A percentile compares a stretch with the other conserved stretches of the same genome.
Conservation (phyloP, 2,113 vertebrate species). For the Microcebus tavaratra region DNA sequence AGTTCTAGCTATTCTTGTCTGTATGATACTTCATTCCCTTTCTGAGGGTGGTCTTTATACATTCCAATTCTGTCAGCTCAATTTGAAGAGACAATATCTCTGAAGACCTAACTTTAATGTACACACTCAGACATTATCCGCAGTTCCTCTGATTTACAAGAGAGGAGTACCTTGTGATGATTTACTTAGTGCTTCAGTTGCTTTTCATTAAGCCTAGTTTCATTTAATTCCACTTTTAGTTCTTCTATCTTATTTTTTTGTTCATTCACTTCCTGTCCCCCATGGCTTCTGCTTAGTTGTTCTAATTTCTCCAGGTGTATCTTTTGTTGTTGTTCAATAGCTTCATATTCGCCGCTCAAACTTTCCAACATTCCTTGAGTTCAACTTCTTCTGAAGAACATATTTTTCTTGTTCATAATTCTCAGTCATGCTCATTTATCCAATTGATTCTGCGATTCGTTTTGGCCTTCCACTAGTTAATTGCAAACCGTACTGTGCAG, state of each 20-base stretch:
- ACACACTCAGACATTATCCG: conserved; percentile 88
- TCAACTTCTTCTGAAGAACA: conserved; percentile 92
- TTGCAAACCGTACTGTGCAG: conserved; percentile 93
- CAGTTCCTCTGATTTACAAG: conserved; percentile 91
- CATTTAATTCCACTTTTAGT: conserved; percentile 91
- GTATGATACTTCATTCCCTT: conserved; percentile 84
- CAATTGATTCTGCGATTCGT: conserved; percentile 90
- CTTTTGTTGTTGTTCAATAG: conserved; percentile 90
- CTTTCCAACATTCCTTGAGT: conserved; percentile 94
- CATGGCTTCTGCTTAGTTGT: conserved; percentile 86
- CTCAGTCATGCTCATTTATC: conserved; percentile 90
- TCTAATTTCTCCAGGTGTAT: conserved; percentile 88
- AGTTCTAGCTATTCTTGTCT: conserved; percentile 91
- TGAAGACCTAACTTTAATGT: conserved; percentile 90
- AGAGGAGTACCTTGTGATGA: conserved; percentile 88
- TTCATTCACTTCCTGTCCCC: conserved; percentile 85
- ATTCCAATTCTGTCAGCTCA: conserved; percentile 89
- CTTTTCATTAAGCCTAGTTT: conserved; percentile 91
- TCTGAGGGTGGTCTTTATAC: conserved; percentile 83
- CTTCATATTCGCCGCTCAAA: conserved; percentile 91
- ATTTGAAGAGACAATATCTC: conserved; percentile 91
- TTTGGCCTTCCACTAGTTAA: conserved; percentile 92
- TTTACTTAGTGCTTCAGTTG: conserved; percentile 93
- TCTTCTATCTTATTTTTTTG: conserved; percentile 92
- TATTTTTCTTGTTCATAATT: conserved; percentile 93